Conservation (phyloP, 2,888 invertebrate species). For the Azorinus chamasolen region DNA sequence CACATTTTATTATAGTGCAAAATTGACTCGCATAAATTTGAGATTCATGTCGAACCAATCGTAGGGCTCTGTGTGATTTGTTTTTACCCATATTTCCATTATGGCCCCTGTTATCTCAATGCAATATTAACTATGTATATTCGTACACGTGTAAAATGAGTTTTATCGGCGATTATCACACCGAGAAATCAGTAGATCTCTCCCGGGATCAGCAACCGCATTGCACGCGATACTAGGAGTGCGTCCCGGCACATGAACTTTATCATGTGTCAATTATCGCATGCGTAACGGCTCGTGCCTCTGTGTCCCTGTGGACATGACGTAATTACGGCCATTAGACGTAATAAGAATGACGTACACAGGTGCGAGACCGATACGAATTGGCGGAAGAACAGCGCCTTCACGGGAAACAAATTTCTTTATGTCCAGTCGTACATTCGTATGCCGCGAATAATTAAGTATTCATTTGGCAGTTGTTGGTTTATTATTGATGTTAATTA, state of each 20-base stretch:
- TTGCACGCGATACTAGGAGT: slow-evolving; percentile 29
- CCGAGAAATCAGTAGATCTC: slow-evolving; percentile 53
- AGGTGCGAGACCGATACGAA: slow-evolving; percentile 46
- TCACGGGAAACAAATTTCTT: background rate
- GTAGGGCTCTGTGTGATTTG: too few relatives aligned
- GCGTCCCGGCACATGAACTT: slow-evolving; percentile 54
- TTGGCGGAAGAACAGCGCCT: background rate
- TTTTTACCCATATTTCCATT: too few relatives aligned
- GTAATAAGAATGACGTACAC: slow-evolving; percentile 49
- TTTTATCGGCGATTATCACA: slow-evolving; percentile 53
- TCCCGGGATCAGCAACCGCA: slow-evolving; percentile 28
- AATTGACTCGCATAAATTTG: too few relatives aligned
- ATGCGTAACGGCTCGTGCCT: slow-evolving; percentile 57
- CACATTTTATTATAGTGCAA: too few relatives aligned
- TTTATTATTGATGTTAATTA: background rate
- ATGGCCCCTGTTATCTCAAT: slow-evolving; percentile 20
- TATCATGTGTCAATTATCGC: slow-evolving; percentile 66
- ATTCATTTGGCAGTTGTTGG: background rate
- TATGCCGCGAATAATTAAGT: background rate
- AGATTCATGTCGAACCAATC: too few relatives aligned
- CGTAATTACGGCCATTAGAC: slow-evolving; percentile 40
- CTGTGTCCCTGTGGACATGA: slow-evolving; percentile 51
- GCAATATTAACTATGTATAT: slow-evolving; percentile 48
- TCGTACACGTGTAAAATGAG: slow-evolving; percentile 57
- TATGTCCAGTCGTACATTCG: background rate